Conservation (phyloP, 2,113 vertebrate species). For the Dasypus novemcinctus region DNA sequence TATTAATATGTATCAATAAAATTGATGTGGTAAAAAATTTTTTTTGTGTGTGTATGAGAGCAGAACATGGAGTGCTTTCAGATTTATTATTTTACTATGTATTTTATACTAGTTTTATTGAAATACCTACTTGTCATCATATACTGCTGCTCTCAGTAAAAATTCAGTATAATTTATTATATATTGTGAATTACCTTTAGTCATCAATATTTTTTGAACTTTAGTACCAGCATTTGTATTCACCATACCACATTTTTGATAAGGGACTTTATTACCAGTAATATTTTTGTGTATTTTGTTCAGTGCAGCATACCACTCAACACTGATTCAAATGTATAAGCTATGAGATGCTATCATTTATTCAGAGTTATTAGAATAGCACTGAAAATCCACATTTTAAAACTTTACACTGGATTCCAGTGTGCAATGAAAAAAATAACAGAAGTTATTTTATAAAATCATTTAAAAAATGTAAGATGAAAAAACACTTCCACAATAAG, state of each 20-base stretch:
- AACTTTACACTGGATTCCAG: not conserved
- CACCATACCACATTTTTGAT: not conserved
- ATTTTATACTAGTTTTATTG: not conserved
- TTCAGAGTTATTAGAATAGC: not conserved
- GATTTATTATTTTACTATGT: not conserved
- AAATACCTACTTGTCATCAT: not conserved
- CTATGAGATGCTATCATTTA: not conserved
- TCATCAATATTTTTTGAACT: not conserved
- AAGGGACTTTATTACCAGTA: not conserved
- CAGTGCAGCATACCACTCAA: not conserved
- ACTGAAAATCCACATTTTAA: not conserved
- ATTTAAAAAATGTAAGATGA: not conserved
- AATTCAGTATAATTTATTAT: not conserved
- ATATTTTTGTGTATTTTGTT: not conserved
- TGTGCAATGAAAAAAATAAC: not conserved
- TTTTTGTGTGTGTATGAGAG: fast-evolving
- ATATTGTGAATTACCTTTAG: not conserved
- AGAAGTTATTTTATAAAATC: not conserved
- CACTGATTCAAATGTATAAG: not conserved
- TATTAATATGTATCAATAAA: too few species aligned
- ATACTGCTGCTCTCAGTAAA: not conserved
- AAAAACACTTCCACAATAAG: not conserved
- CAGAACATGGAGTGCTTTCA: too few species aligned
- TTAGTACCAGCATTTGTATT: not conserved
- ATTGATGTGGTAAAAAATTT: too few species aligned